Conservation (phyloP, 2,113 vertebrate species). For the Illadopsis cleaveri region DNA sequence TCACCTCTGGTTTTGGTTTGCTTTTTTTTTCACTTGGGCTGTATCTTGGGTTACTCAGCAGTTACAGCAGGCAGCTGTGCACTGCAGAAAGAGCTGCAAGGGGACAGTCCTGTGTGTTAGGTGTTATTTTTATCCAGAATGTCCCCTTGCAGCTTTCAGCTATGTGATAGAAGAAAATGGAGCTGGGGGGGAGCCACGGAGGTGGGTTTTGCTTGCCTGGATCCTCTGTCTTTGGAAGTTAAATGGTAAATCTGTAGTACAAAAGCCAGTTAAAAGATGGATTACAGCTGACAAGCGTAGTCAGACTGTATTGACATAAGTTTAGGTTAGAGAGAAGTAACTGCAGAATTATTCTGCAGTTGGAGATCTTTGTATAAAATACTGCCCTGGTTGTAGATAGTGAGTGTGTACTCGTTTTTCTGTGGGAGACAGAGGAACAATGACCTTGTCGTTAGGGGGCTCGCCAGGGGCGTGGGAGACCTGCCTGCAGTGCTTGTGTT, state of each 20-base stretch:
- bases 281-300: conserved; percentile 52
- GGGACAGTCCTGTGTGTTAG: neutral
- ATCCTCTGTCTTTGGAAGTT: neutral
- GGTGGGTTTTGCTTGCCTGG: neutral
- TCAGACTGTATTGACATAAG: conserved; percentile 57
- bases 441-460: conserved; percentile 48
- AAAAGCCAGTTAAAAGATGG: conserved; percentile 52
- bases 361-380: conserved; percentile 45
- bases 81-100: neutral
- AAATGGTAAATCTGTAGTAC: neutral
- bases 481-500: conserved; percentile 2
- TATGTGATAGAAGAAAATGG: neutral
- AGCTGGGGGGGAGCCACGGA: neutral
- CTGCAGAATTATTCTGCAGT: conserved; percentile 39
- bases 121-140: neutral
- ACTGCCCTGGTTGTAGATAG: conserved; percentile 23
- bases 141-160: neutral
- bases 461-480: conserved; percentile 53
- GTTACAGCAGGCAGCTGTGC: neutral
- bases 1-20: neutral
- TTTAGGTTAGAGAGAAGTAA: conserved; percentile 58
- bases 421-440: conserved; percentile 37
- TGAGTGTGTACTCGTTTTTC: neutral
- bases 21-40: neutral
- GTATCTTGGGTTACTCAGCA: neutral